A percentile compares a stretch with the other conserved stretches of the same genome.
phyloP scores from a whole-genome alignment of 2,888 invertebrate species.

The Ophioninae sp. region DNA sequence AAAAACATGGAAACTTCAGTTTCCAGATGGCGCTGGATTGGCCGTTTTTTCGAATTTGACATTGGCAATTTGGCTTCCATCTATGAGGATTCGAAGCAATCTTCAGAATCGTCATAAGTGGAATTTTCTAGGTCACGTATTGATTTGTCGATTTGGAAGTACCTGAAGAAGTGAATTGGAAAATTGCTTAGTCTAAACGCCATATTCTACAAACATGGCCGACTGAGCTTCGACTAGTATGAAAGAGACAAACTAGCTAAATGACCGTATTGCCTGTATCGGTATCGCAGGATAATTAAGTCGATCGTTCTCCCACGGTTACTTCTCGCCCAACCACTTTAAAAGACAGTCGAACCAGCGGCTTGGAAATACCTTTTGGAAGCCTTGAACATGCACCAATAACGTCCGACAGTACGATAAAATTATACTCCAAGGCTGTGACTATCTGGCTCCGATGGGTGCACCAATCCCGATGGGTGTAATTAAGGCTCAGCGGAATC shows the following conservation, averaged over 20 bases:
- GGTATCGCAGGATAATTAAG: slow-evolving; percentile 2
- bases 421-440: slow-evolving; percentile 13
- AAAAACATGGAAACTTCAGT: neutral
- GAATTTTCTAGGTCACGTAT: too few relatives aligned
- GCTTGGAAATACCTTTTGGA: neutral
- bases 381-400: neutral
- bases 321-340: slow-evolving; percentile 1
- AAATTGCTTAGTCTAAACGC: too few relatives aligned
- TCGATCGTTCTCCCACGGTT: slow-evolving; percentile 6
- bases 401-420: slow-evolving; percentile 25
- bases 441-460: slow-evolving; percentile 6
- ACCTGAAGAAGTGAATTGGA: too few relatives aligned
- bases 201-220: too few relatives aligned
- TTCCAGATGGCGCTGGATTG: too few relatives aligned
- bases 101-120: too few relatives aligned
- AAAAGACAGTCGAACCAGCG: slow-evolving; percentile 1
- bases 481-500: slow-evolving; percentile 14
- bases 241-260: too few relatives aligned
- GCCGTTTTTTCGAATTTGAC: too few relatives aligned
- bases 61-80: too few relatives aligned
- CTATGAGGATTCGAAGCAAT: too few relatives aligned
- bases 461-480: slow-evolving; percentile 1
- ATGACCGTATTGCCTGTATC: neutral
- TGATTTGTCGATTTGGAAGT: too few relatives aligned
- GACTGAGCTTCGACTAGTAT: too few relatives aligned